phyloP scores from a whole-genome alignment of 2,797 vertebrate genomes.

The Acanthiza pusilla region DNA sequence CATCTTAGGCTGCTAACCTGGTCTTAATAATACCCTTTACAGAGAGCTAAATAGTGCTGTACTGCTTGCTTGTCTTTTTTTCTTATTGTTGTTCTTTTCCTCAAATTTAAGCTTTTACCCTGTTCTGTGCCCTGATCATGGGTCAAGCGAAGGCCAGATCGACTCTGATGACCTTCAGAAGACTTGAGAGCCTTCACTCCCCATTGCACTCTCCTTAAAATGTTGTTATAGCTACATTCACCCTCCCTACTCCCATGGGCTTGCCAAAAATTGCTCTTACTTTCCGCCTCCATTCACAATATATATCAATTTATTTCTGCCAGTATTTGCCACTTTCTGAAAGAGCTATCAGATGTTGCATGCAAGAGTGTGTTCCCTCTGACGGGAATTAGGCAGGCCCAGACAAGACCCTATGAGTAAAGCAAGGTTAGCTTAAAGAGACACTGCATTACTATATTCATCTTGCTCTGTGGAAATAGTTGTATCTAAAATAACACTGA shows the following conservation, averaged over 20 bases:
- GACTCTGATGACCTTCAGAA: not conserved
- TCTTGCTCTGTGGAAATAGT: not conserved
- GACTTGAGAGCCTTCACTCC: not conserved
- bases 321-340: not conserved
- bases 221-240: not conserved
- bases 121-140: not conserved
- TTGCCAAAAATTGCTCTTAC: not conserved
- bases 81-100: not conserved
- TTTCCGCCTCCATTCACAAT: not conserved
- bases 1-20: not conserved
- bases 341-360: not conserved
- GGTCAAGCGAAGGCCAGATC: conserved; percentile 13
- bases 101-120: not conserved
- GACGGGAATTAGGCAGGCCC: not conserved
- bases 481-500: not conserved
- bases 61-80: not conserved
- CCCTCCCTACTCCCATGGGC: not conserved
- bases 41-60: not conserved
- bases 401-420: not conserved
- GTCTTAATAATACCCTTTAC: not conserved
- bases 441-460: not conserved
- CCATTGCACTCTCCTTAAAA: not conserved
- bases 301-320: not conserved
- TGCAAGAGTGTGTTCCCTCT: not conserved
- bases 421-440: not conserved